These are phyloP conservation scores for Palaemon carinicauda DNA, from an alignment of 1,140 invertebrate genomes.

Conservation along the genomic window DNA sequence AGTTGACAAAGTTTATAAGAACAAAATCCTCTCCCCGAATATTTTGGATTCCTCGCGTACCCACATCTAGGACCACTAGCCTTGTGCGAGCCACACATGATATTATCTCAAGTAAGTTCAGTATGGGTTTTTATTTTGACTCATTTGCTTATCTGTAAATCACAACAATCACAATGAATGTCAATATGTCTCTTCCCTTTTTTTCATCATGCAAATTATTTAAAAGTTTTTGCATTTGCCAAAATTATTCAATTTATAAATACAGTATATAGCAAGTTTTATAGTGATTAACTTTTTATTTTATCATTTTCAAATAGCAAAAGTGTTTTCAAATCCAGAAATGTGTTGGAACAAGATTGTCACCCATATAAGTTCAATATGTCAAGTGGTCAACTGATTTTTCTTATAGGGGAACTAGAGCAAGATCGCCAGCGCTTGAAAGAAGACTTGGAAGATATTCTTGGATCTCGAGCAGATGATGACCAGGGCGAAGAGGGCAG, in stretches of 20 bases:
- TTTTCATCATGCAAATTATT: background rate
- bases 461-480: conserved; percentile 37
- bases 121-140: background rate
- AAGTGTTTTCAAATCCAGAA: too few species aligned
- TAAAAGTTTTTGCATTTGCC: too few species aligned
- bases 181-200: too few species aligned
- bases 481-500: conserved; percentile 29
- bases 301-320: background rate
- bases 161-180: too few species aligned
- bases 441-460: conserved; percentile 48
- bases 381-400: background rate
- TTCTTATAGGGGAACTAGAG: conserved; percentile 30
- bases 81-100: conserved; percentile 70
- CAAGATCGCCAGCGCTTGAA: conserved; percentile 37
- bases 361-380: too few species aligned
- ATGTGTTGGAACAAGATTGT: too few species aligned
- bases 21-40: conserved; percentile 87
- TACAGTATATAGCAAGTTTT: too few species aligned
- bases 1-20: conserved; percentile 83
- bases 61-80: conserved; percentile 70
- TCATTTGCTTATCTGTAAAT: too few species aligned
- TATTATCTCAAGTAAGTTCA: conserved; percentile 70
- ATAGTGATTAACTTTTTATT: background rate
- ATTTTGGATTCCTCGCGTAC: conserved; percentile 85
- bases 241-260: too few species aligned